Evolutionary conservation across 2,888 invertebrate genomes (phyloP), one percentile per base, ranked within the genome.

Genomic region (Sycophila texana): DNA sequence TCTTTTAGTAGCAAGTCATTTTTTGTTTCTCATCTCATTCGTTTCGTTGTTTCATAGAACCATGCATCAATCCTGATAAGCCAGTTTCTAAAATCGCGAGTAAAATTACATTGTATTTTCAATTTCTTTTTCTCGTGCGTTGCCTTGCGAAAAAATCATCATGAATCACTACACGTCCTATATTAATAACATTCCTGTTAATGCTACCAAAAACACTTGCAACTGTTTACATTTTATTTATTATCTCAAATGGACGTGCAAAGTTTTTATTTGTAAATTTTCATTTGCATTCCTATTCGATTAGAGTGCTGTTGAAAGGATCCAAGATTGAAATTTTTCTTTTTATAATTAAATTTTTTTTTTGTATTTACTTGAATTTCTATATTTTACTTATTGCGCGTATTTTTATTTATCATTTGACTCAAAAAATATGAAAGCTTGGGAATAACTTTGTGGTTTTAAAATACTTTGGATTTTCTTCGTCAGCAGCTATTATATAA

Each of bases 221-320:
- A 63, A 55, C 39, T 53, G 30, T 66, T 67, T 65, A 73, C 49
- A 49, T 57, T 68, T 73, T 68, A 73, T 67, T 77, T 80, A 80
- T 80, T 73, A 80, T 80, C 72, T 72, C 53, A 63, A 61, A 67
- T 77, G 83, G 83, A 84, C 84, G 84, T 83, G 83, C 83, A 83
- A 80, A 73, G 80, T 83, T 84, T 84, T 81, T 83, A 81, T 83
- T 84, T 83, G 60, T 74, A 71, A 58, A 78, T 75, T 60, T 77
- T 55, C 58, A 57, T 22, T 65, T 68, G 47, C 68, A 30, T 71
- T 70, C 39, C 26, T 66, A 72, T 74, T 72, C 67, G 70, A 63
- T 55, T 61, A 77, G 14, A 74, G 53, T 65, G 55, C 71, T 30
- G 51, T 58, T 26, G 55, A 22, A 47, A 57, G 60, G 60, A 55